Base-by-base conservation (phyloP, 2,797 vertebrate species). In the Notolepis coatsorum region DNA sequence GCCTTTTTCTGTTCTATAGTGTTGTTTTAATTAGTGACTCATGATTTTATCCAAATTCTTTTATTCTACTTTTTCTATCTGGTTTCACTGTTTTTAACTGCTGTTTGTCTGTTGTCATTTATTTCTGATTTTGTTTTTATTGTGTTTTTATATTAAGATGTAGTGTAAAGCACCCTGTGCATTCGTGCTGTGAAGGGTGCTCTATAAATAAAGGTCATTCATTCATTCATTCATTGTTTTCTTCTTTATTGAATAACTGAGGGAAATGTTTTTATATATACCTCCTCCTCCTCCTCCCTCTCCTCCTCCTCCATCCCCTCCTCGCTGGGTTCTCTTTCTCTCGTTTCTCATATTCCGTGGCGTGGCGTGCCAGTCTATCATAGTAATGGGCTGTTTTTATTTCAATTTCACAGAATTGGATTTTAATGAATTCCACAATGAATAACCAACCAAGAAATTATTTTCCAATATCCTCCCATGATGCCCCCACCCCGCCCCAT, bases 361-460 rank as follows among this genome's bases (percentile, higher is more conserved):
- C 49, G 41, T 45, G 37, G 64, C 62, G 39, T 55, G 49, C 58
- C 62, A 70, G 63, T 79, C 77, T 63, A 72, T 79, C 79, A 67
- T 47, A 38, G 68, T 68, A 80, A 75, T 67, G 64, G 10, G 63
- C 47, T 75, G 77, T 75, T 84, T 82, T 84, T 81, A 85, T 82
- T 81, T 79, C 68, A 69, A 68, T 84, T 78, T 77, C 51, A 27
- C 65, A 55, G 71, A 87, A 85, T 84, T 80, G 80, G 80, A 74
- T 85, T 87, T 89, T 81, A 82, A 87, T 87, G 75, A 84, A 84
- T 85, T 79, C 70, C 23, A 37, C 81, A 72, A 75, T 78, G 79
- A 79, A 87, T 84, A 80, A 84, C 74, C 79, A 82, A 84, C 68
- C 78, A 69, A 82, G 68, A 87, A 83, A 80, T 80, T 76, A 81